Percentiles rank a stretch among this genome's conserved stretches.
Conservation (phyloP, 2,797 vertebrate species). For the Moxostoma hubbsi region DNA sequence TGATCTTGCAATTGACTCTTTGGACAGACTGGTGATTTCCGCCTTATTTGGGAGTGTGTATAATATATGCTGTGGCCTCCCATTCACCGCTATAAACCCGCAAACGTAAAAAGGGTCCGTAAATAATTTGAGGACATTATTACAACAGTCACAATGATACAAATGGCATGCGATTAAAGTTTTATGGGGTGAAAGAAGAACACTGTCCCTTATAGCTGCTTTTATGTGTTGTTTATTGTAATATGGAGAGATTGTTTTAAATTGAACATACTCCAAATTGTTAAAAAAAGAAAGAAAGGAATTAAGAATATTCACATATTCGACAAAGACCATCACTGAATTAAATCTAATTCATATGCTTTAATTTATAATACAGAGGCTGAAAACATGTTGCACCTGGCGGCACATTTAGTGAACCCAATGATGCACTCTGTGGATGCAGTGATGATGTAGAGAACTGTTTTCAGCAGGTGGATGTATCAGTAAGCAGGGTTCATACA, state of each 20-base stretch:
- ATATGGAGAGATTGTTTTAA: constrained; percentile 60
- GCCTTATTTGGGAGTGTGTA: too few species aligned
- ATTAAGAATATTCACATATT: constrained; percentile 65
- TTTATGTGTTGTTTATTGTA: constrained; percentile 71
- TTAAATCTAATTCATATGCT: constrained; percentile 29
- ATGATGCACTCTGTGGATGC: background rate
- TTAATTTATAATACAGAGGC: constrained; percentile 34
- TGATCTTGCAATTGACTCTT: background rate
- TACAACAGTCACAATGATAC: background rate
- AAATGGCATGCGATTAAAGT: background rate
- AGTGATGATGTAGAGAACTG: background rate
- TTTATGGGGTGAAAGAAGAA: background rate
- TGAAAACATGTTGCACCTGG: constrained; percentile 4
- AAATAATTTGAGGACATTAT: too few species aligned
- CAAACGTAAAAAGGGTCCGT: too few species aligned
- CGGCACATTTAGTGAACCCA: constrained; percentile 15
- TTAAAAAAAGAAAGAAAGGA: constrained; percentile 60
- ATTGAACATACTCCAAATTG: constrained; percentile 56
- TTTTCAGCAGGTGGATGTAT: background rate
- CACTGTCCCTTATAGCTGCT: background rate
- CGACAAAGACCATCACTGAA: constrained; percentile 50
- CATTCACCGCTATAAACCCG: too few species aligned
- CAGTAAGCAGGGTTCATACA: constrained; percentile 13
- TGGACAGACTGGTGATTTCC: too few species aligned
- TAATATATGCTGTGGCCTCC: too few species aligned